Conservation (phyloP, 2,113 vertebrate species). For the Reinhardtius hippoglossoides region DNA sequence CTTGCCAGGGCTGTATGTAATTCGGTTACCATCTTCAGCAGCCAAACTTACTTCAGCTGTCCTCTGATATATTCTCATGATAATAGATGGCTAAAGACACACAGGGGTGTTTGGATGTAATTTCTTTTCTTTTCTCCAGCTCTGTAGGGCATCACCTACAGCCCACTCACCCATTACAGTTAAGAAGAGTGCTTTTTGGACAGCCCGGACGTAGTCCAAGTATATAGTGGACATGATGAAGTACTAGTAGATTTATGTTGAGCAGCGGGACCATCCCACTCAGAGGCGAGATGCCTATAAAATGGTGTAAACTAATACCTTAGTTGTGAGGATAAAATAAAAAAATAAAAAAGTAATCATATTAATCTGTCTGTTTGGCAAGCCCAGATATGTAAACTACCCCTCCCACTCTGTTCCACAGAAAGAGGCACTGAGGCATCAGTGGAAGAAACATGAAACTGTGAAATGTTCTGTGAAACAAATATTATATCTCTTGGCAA, state of each 20-base stretch:
- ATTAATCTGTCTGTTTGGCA: not conserved
- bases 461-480: not conserved
- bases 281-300: not conserved
- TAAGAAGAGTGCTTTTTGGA: not conserved
- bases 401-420: not conserved
- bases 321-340: not conserved
- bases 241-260: conserved; percentile 18
- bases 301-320: not conserved
- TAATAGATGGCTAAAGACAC: conserved; percentile 15
- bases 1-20: not conserved
- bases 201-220: not conserved
- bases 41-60: conserved; percentile 21
- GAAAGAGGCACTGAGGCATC: not conserved
- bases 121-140: conserved; percentile 2
- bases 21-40: not conserved
- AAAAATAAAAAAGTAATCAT: not conserved
- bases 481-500: not conserved
- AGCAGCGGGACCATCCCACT: conserved; percentile 22
- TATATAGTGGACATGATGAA: conserved; percentile 12
- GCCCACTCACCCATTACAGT: conserved; percentile 16
- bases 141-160: conserved; percentile 9
- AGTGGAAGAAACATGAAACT: not conserved
- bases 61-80: conserved; percentile 7
- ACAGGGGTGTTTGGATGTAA: conserved; percentile 2
- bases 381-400: not conserved